Evolutionary conservation across 2,113 vertebrate species (phyloP), one percentile per base, ranked within the genome.

Genomic region (Istiophorus platypterus): DNA sequence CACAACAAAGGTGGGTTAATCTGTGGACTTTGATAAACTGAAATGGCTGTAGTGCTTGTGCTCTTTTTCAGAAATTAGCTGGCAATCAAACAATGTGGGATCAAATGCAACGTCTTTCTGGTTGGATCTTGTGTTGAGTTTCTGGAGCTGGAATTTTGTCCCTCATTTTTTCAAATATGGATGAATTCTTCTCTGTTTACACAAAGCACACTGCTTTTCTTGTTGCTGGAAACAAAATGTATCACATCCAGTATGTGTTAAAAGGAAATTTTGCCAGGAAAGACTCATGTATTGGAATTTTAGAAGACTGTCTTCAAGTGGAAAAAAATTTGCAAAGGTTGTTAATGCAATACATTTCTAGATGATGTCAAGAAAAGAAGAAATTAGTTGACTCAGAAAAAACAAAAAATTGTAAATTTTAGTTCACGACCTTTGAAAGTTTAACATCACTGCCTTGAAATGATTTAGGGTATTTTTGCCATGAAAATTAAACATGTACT

Each of bases 1-100:
- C 97, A 98, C 92, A 98, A 98, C 93, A 98, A 97, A 96, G 97
- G 97, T 98, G 77, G 70, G 86, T 49, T 47, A 8, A 42, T n/a
- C 7, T 70, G 6, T 58, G 66, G 86, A 10, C 45, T 24, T 22
- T 61, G 9, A 59, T n/a, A 3, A 0, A 0, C 5, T 52, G 41
- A 72, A 54, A 47, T 34, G 2, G 1, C 31, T 51, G 24, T 10
- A 24, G 18, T 47, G 18, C 24, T 24, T 31, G 22, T 69, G 34
- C 4, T 45, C 20, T 0, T 69, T 69, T 58, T 12, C 14, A 76
- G 12, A 59, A 65, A 65, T 34, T 61, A 47, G 13, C 67, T 2
- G 41, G 37, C 41, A 65, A 69, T 77, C 29, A 15, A 45, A 67
- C 29, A 12, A 27, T 24, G 29, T 12, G 37, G 57, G 9, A 65